phyloP scores from a whole-genome alignment of 2,888 invertebrate species.

The Physocephala rufipes region DNA sequence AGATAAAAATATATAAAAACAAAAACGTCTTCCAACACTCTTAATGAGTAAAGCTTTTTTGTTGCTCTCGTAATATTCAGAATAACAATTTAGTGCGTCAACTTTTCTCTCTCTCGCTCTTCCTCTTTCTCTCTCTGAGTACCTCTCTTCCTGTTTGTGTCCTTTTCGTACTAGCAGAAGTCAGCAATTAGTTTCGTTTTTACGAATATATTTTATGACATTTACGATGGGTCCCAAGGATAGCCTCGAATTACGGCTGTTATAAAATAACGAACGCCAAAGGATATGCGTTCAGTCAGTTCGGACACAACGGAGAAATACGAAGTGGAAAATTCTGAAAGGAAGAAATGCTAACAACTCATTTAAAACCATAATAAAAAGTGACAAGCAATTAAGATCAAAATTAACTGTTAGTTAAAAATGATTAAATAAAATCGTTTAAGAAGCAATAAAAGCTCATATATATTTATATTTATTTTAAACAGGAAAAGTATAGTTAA shows the following conservation, averaged over 20 bases:
- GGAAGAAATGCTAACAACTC: slow-evolving; percentile 33
- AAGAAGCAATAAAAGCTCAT: neutral
- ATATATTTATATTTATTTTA: neutral
- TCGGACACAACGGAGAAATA: slow-evolving; percentile 52
- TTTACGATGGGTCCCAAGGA: slow-evolving; percentile 50
- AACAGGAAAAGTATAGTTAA: too few species aligned
- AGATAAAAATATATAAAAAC: too few species aligned
- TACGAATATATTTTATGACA: neutral
- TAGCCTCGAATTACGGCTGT: slow-evolving; percentile 42
- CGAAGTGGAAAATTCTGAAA: slow-evolving; percentile 44
- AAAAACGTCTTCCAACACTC: too few species aligned
- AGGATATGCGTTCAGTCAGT: slow-evolving; percentile 54
- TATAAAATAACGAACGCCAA: slow-evolving; percentile 51
- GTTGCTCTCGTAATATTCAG: too few species aligned
- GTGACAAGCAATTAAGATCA: slow-evolving; percentile 28
- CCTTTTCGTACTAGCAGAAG: too few species aligned
- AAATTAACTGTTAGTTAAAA: too few species aligned
- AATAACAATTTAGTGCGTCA: too few species aligned
- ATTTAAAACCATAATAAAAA: slow-evolving; percentile 12
- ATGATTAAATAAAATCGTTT: neutral
- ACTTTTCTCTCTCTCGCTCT: neutral
- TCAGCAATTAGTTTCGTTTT: too few species aligned
- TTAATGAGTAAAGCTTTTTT: too few species aligned
- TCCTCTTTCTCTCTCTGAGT: neutral
- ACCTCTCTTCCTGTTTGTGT: neutral